Percentiles rank a stretch among this genome's conserved stretches.
phyloP scores from a whole-genome alignment of 2,113 vertebrate genomes.

The Oophaga pumilio region DNA sequence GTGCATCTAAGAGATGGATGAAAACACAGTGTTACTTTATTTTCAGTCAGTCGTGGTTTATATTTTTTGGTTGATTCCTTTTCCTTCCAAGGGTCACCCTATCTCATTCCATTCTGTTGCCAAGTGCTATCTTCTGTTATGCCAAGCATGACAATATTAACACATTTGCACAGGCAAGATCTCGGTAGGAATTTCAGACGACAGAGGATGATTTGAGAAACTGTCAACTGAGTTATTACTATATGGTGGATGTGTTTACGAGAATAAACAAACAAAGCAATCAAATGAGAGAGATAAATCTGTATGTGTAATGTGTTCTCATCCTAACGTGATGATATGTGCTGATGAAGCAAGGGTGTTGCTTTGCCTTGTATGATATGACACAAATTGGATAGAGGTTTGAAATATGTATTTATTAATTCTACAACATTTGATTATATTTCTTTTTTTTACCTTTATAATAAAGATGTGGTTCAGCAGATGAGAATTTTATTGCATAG shows the following conservation, averaged over 20 bases:
- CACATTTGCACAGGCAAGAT: conserved; percentile 55
- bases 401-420: neutral
- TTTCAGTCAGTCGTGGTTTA: conserved; percentile 37
- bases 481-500: too few relatives aligned
- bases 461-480: too few relatives aligned
- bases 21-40: conserved; percentile 27
- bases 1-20: neutral
- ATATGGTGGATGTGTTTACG: conserved; percentile 37
- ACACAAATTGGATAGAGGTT: neutral
- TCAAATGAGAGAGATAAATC: conserved; percentile 9
- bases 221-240: conserved; percentile 43
- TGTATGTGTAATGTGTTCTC: neutral
- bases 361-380: neutral
- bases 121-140: conserved; percentile 53
- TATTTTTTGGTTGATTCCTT: conserved; percentile 47
- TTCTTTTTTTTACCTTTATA: neutral
- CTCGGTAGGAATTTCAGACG: conserved; percentile 47
- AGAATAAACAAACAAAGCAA: conserved; percentile 30
- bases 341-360: neutral
- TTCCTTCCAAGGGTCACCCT: conserved; percentile 46
- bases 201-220: conserved; percentile 38
- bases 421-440: neutral
- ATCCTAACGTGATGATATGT: neutral
- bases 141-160: conserved; percentile 56
- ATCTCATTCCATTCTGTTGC: conserved; percentile 53